Evolutionary conservation across 2,113 vertebrate genomes (phyloP).

Genomic region (Diphyllodes magnificus): DNA sequence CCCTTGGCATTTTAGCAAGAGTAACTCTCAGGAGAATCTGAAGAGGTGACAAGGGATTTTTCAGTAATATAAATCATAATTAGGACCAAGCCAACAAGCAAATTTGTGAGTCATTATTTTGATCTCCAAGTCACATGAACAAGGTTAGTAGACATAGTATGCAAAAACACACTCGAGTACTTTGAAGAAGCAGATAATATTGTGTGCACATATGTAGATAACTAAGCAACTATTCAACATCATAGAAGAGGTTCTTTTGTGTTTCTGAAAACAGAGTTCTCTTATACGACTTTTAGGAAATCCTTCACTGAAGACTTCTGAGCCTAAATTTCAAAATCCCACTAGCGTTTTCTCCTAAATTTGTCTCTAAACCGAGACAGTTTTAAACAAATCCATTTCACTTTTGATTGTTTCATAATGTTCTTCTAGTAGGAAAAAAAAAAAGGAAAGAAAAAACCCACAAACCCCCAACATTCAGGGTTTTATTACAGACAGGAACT

Average conservation of each 20-base stretch:
- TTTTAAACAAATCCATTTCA: not conserved
- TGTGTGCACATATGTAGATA: not conserved
- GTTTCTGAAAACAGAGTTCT: not conserved
- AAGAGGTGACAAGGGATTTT: not conserved
- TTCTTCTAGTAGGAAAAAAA: not conserved
- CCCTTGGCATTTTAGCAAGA: not conserved
- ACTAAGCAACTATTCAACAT: not conserved
- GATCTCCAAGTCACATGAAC: not conserved
- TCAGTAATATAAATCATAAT: not conserved
- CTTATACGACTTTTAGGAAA: not conserved
- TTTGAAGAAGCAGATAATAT: not conserved
- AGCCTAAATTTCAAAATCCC: not conserved
- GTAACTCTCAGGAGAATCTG: not conserved
- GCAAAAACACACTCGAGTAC: not conserved
- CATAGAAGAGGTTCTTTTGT: not conserved
- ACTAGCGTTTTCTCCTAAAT: not conserved
- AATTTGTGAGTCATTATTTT: not conserved
- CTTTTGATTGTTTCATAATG: not conserved
- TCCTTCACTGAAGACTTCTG: not conserved
- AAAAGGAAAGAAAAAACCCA: not conserved
- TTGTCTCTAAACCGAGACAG: not conserved
- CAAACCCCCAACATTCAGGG: not conserved
- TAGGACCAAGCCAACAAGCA: not conserved
- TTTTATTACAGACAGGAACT: not conserved
- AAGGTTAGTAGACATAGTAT: not conserved